Conservation (phyloP, 1,140 invertebrate genomes). For the Leptonema lineaticorne region DNA sequence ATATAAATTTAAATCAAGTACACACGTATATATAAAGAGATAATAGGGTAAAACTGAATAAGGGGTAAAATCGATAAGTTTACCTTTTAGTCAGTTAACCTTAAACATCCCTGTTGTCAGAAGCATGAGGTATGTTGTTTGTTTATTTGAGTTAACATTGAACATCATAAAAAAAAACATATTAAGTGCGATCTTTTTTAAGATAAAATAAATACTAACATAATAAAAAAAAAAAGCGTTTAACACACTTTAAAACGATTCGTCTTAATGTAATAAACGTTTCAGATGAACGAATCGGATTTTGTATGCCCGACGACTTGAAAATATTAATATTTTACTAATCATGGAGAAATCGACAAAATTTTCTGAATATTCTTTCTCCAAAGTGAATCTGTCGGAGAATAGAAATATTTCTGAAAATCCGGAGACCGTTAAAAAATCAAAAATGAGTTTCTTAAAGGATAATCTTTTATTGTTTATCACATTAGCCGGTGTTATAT, state of each 20-base stretch:
- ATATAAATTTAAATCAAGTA: not conserved
- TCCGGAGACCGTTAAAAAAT: too few species aligned
- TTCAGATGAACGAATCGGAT: too few species aligned
- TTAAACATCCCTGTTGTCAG: not conserved
- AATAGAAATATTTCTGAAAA: too few species aligned
- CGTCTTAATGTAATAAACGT: not conserved
- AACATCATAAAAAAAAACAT: not conserved
- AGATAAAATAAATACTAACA: not conserved
- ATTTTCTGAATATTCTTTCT: conserved; percentile 75
- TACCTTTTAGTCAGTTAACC: conserved; percentile 1
- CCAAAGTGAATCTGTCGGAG: conserved; percentile 68
- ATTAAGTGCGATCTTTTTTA: not conserved
- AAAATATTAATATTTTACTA: not conserved
- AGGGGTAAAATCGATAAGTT: not conserved
- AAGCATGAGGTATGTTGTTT: not conserved
- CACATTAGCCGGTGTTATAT: conserved; percentile 73
- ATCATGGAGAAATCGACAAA: conserved; percentile 57
- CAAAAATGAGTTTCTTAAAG: conserved; percentile 68
- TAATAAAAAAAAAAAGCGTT: not conserved
- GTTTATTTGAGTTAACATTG: not conserved
- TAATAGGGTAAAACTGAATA: not conserved
- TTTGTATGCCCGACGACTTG: too few species aligned
- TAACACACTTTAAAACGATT: not conserved
- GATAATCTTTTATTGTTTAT: conserved; percentile 77
- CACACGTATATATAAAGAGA: not conserved